Evolutionary conservation across 2,888 invertebrate species (phyloP).

Genomic region (Apomyelois bistriatella): DNA sequence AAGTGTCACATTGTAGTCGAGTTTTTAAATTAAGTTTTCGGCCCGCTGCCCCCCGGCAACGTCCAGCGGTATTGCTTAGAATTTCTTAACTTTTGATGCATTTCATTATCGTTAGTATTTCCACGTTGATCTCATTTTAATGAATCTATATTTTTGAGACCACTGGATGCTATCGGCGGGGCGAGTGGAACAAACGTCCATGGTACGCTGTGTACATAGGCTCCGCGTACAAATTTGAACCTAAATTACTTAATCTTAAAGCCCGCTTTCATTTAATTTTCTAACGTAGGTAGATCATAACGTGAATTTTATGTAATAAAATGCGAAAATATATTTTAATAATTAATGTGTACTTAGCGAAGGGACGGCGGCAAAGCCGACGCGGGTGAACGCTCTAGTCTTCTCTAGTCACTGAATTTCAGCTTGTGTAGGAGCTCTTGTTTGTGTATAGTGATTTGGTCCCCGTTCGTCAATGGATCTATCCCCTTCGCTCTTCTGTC

Average conservation of each 20-base stretch:
- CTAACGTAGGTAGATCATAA: conserved; percentile 78
- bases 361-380: conserved; percentile 74
- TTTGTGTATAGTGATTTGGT: conserved; percentile 17
- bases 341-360: conserved; percentile 78
- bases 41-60: conserved; percentile 53
- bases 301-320: conserved; percentile 80
- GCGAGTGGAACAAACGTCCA: conserved; percentile 73
- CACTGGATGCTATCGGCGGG: conserved; percentile 46
- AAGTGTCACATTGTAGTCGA: conserved; percentile 75
- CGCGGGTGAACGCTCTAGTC: conserved; percentile 59
- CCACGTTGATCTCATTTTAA: conserved; percentile 56
- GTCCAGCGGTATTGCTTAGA: conserved; percentile 33
- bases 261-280: conserved; percentile 75
- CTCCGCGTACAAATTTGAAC: conserved; percentile 77
- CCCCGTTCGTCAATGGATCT: conserved; percentile 15
- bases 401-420: conserved; percentile 31
- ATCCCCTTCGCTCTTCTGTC: conserved; percentile 23
- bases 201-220: conserved; percentile 77
- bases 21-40: conserved; percentile 69
- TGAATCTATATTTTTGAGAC: conserved; percentile 39
- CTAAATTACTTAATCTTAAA: conserved; percentile 68
- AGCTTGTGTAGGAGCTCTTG: conserved; percentile 14
- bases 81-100: conserved; percentile 25
- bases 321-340: conserved; percentile 80
- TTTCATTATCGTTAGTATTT: conserved; percentile 30